Conservation (phyloP, 2,888 invertebrate species). For the Ischnura elegans region DNA sequence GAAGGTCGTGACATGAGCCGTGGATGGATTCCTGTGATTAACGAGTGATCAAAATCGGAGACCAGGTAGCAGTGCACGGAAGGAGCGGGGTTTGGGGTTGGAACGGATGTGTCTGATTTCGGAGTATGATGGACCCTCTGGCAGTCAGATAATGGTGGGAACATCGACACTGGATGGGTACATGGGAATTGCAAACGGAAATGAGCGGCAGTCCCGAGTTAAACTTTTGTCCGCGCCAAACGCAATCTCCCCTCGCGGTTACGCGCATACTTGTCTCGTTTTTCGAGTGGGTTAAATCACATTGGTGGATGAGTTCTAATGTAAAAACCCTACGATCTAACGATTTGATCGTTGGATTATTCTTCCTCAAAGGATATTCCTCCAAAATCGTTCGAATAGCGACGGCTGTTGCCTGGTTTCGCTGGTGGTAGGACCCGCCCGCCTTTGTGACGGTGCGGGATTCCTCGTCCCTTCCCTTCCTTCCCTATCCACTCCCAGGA, state of each 20-base stretch:
- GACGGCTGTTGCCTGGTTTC: too few relatives aligned
- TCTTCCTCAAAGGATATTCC: too few relatives aligned
- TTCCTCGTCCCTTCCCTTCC: too few relatives aligned
- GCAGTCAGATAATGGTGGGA: background rate
- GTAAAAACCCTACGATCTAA: too few relatives aligned
- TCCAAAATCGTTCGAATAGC: too few relatives aligned
- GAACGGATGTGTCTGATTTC: background rate
- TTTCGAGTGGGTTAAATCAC: too few relatives aligned
- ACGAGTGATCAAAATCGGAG: slow-evolving; percentile 14
- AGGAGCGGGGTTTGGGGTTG: background rate
- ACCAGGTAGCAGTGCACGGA: background rate
- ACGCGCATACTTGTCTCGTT: background rate
- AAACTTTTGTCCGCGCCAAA: background rate
- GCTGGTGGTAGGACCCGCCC: too few relatives aligned
- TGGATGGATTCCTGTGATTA: slow-evolving; percentile 26
- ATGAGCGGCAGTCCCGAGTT: background rate
- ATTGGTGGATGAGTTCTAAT: too few relatives aligned
- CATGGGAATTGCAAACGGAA: background rate
- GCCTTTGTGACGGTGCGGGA: too few relatives aligned
- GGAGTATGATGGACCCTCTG: background rate
- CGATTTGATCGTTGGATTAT: too few relatives aligned
- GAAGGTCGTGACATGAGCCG: background rate
- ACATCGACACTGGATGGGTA: slow-evolving; percentile 5
- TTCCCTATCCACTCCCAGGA: too few relatives aligned
- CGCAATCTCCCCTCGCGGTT: background rate